A percentile compares a stretch with the other conserved stretches of the same genome.
These are phyloP conservation scores for Heliconius melpomene DNA, from an alignment of 1,140 invertebrate genomes.

Conservation along the genomic window DNA sequence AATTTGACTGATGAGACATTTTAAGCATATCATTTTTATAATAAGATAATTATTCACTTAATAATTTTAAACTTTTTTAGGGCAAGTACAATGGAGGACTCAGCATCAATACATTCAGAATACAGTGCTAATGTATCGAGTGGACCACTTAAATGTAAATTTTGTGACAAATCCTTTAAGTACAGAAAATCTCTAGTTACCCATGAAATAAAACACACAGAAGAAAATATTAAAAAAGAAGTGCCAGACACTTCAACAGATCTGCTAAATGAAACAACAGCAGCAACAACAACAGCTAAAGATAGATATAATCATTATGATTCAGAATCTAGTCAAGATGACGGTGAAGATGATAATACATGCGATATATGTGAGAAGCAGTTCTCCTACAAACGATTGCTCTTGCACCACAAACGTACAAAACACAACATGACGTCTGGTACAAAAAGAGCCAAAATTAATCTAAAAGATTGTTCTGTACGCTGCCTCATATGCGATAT, in stretches of 20 bases:
- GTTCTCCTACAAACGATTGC: constrained; percentile 68
- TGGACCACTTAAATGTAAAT: constrained; percentile 58
- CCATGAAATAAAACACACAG: constrained; percentile 56
- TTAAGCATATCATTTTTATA: no score
- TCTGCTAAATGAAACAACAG: constrained; percentile 40
- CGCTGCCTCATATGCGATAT: constrained; percentile 75
- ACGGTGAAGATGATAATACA: constrained; percentile 64
- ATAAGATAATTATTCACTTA: no score
- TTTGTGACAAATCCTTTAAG: constrained; percentile 70
- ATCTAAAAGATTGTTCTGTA: constrained; percentile 68
- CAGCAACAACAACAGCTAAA: neutral
- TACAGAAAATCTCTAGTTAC: constrained; percentile 67
- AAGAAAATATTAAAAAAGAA: constrained; percentile 53
- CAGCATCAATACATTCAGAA: constrained; percentile 56
- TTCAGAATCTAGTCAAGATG: constrained; percentile 60
- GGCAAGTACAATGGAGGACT: constrained; percentile 57
- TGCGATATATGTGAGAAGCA: constrained; percentile 75
- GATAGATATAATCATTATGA: constrained; percentile 39
- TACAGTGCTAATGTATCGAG: constrained; percentile 39
- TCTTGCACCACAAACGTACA: constrained; percentile 64
- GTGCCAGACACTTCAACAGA: constrained; percentile 49
- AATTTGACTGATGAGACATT: no score
- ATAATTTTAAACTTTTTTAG: constrained; percentile 45
- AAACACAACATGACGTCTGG: constrained; percentile 71
- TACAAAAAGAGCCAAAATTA: constrained; percentile 67